A percentile compares a stretch with the other conserved stretches of the same genome.
phyloP scores from a whole-genome alignment of 2,113 vertebrate species.

The Muscicapa adusta region DNA sequence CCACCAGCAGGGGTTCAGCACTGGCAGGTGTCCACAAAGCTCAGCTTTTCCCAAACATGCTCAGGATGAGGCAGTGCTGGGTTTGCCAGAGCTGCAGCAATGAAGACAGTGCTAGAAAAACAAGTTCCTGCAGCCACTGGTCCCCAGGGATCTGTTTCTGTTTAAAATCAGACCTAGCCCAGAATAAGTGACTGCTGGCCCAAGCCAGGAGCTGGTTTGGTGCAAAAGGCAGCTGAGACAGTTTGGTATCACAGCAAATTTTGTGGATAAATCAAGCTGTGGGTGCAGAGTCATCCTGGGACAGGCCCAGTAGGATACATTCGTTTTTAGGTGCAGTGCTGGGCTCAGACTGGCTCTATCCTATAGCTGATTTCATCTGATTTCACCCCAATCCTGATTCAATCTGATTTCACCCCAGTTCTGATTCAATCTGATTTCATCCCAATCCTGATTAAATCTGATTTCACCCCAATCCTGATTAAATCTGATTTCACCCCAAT shows the following conservation, averaged over 20 bases:
- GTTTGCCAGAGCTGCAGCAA: not conserved
- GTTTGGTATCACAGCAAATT: not conserved
- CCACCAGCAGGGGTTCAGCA: not conserved
- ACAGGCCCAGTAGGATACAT: fast-evolving
- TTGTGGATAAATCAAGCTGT: not conserved
- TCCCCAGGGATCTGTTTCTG: not conserved
- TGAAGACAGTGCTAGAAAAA: fast-evolving
- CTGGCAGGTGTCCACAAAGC: not conserved
- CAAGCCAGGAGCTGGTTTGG: not conserved
- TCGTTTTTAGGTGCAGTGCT: not conserved
- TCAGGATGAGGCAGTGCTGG: fast-evolving
- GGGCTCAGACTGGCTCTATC: not conserved
- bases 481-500: too few species aligned
- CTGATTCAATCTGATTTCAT: not conserved
- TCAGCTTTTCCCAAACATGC: not conserved
- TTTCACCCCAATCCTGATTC: not conserved
- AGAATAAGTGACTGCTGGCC: not conserved
- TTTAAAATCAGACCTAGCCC: not conserved
- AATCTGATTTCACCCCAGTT: not conserved
- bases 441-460: too few species aligned
- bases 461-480: too few species aligned
- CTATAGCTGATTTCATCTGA: not conserved
- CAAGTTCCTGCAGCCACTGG: not conserved
- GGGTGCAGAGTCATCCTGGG: not conserved
- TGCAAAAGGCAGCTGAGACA: not conserved